Conservation (phyloP, 2,113 vertebrate species). For the Phyllopteryx taeniolatus region DNA sequence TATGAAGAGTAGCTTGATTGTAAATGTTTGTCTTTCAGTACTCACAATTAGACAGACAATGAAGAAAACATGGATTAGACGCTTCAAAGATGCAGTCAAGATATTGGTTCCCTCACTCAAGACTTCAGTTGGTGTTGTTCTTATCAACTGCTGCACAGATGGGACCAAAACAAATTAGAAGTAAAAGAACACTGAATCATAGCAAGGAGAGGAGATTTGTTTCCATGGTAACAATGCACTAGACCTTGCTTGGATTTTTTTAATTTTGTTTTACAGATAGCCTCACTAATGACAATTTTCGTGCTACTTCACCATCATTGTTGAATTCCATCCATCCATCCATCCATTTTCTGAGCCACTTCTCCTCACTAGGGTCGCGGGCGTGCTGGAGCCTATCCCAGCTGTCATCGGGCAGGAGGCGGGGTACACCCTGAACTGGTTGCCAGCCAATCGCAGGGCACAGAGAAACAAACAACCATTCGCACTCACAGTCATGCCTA, state of each 20-base stretch:
- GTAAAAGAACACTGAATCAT: slow-evolving; percentile 27
- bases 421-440: too few relatives aligned
- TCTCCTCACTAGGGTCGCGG: too few relatives aligned
- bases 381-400: too few relatives aligned
- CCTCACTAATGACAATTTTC: background rate
- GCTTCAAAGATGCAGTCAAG: background rate
- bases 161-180: slow-evolving; percentile 27
- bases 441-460: too few relatives aligned
- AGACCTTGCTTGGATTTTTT: slow-evolving; percentile 10
- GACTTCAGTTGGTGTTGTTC: slow-evolving; percentile 1
- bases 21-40: background rate
- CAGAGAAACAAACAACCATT: too few relatives aligned
- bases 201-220: slow-evolving; percentile 31
- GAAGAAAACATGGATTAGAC: slow-evolving; percentile 1
- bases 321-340: background rate
- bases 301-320: background rate
- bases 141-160: slow-evolving; percentile 16
- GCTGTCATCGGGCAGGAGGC: too few relatives aligned
- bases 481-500: too few relatives aligned
- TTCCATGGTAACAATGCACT: slow-evolving; percentile 53
- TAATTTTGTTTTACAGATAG: background rate
- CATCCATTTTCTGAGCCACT: too few relatives aligned
- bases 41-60: background rate
- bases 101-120: background rate
- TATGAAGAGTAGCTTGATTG: background rate